Evolutionary conservation across 2,888 invertebrate species (phyloP).

Genomic region (Drosophila picticornis): DNA sequence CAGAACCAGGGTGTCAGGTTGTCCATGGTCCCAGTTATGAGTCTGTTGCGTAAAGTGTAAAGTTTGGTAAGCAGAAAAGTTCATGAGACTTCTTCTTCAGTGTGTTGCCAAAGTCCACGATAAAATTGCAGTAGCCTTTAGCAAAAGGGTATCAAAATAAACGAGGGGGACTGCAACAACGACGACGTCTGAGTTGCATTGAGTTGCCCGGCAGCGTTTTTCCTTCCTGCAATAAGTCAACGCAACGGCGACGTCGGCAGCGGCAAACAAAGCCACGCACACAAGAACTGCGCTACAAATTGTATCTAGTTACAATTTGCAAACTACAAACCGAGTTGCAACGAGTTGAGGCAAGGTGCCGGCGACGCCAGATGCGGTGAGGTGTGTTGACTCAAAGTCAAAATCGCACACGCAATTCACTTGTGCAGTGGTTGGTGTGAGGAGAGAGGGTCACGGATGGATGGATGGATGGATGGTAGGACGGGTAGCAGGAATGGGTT

Average conservation of each 20-base stretch:
- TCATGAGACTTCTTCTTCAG: background rate
- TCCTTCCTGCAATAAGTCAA: constrained; percentile 81
- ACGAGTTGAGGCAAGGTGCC: constrained; percentile 26
- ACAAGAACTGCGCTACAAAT: constrained; percentile 72
- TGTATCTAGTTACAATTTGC: constrained; percentile 81
- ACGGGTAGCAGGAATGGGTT: background rate
- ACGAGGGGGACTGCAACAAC: constrained; percentile 60
- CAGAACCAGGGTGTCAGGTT: background rate
- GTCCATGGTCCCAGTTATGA: background rate
- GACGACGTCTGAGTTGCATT: constrained; percentile 63
- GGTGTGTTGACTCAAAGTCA: constrained; percentile 53
- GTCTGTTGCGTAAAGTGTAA: background rate
- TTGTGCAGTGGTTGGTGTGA: background rate
- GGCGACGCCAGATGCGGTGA: constrained; percentile 5
- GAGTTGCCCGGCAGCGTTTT: constrained; percentile 77
- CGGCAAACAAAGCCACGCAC: constrained; percentile 75
- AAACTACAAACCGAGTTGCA: constrained; percentile 75
- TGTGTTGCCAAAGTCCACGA: background rate
- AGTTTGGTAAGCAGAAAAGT: background rate
- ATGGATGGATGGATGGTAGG: background rate
- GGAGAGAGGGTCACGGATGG: background rate
- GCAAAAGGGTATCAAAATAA: constrained; percentile 34
- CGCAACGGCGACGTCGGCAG: constrained; percentile 33
- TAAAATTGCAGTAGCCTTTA: rapidly evolving
- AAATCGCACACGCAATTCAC: constrained; percentile 52